A percentile compares a stretch with the other conserved stretches of the same genome.
phyloP scores from a whole-genome alignment of 2,888 invertebrate genomes.

The Callinectes sapidus region DNA sequence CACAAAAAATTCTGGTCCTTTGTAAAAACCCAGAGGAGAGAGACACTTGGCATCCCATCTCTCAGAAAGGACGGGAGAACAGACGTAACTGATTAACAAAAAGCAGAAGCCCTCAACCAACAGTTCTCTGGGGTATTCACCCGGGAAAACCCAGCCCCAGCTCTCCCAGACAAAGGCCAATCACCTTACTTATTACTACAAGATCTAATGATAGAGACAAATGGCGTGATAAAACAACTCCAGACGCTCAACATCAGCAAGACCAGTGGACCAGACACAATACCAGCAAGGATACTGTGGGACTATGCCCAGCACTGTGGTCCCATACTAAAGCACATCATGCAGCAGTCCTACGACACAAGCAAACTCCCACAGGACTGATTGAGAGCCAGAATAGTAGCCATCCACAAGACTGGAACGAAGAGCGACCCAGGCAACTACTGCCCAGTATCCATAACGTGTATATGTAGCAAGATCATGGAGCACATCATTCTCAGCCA shows the following conservation, averaged over 20 bases:
- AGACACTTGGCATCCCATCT: not conserved
- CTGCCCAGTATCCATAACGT: not conserved
- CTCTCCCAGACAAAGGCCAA: not conserved
- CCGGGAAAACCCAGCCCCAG: no score
- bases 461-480: not conserved
- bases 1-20: slow-evolving; percentile 7
- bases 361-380: not conserved
- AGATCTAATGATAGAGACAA: not conserved
- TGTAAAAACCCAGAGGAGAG: not conserved
- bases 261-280: not conserved
- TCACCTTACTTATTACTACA: not conserved
- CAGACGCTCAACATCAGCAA: not conserved
- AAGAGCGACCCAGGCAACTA: not conserved
- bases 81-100: not conserved
- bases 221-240: slow-evolving; percentile 1
- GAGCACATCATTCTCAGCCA: slow-evolving; percentile 8
- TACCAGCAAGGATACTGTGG: slow-evolving; percentile 12
- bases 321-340: not conserved
- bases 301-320: not conserved
- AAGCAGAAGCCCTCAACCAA: slow-evolving; percentile 4
- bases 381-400: slow-evolving; percentile 18
- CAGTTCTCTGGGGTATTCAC: not conserved
- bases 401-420: not conserved
- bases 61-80: not conserved
- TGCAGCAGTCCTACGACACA: not conserved